phyloP scores from a whole-genome alignment of 2,888 invertebrate genomes.

The Acronicta leporina region DNA sequence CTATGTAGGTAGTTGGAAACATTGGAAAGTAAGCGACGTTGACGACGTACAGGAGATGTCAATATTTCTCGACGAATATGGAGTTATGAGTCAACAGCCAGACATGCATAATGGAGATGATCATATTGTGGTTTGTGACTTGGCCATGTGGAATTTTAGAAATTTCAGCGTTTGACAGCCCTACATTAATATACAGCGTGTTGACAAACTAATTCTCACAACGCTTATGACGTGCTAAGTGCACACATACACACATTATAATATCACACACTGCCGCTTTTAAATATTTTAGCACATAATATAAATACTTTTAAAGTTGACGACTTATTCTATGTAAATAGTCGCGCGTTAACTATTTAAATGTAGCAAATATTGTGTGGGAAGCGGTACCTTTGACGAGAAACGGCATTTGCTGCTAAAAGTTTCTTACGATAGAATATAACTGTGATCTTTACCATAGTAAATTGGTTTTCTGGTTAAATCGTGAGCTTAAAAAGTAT shows the following conservation, averaged over 20 bases:
- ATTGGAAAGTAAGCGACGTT: too few relatives aligned
- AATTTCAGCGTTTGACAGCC: slow-evolving; percentile 13
- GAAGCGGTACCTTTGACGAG: slow-evolving; percentile 39
- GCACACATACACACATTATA: slow-evolving; percentile 46
- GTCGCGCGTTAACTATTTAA: slow-evolving; percentile 26
- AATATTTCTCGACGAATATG: too few relatives aligned
- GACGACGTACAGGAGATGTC: too few relatives aligned
- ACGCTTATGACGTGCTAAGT: slow-evolving; percentile 67
- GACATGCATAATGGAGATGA: too few relatives aligned
- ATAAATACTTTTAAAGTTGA: slow-evolving; percentile 46
- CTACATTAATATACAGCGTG: slow-evolving; percentile 34
- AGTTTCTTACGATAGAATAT: slow-evolving; percentile 5
- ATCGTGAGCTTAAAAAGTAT: too few relatives aligned
- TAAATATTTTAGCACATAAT: slow-evolving; percentile 54
- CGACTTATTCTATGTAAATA: slow-evolving; percentile 40
- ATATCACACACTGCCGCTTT: slow-evolving; percentile 46
- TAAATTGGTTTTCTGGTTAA: too few relatives aligned
- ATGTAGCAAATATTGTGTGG: slow-evolving; percentile 44
- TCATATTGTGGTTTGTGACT: too few relatives aligned
- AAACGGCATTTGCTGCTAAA: slow-evolving; percentile 7
- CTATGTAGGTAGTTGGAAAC: too few relatives aligned
- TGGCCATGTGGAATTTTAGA: not conserved
- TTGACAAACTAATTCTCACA: slow-evolving; percentile 68
- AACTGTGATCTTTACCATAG: not conserved
- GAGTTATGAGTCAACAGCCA: too few relatives aligned